These are phyloP conservation scores for Drymodes brunneopygia DNA, from an alignment of 2,113 vertebrate species.

Conservation along the genomic window DNA sequence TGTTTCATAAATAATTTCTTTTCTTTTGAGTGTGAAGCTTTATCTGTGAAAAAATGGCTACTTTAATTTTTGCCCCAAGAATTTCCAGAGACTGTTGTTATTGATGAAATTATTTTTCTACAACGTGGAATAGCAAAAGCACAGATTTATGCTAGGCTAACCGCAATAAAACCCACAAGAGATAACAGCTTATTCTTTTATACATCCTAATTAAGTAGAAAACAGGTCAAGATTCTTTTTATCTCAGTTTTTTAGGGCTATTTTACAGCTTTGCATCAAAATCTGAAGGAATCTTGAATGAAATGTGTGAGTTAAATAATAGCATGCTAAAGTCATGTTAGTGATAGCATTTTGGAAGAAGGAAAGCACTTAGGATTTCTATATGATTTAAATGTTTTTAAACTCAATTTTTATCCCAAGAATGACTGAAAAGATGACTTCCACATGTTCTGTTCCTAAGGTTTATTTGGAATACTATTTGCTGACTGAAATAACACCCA, in stretches of 20 bases:
- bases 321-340: background rate
- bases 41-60: background rate
- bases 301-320: background rate
- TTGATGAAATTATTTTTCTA: background rate
- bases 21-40: background rate
- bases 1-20: background rate
- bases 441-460: background rate
- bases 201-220: background rate
- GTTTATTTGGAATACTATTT: background rate
- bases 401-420: background rate
- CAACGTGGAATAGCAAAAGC: background rate
- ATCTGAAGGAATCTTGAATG: background rate
- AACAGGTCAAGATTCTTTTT: background rate
- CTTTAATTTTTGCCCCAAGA: background rate
- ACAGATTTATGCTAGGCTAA: background rate
- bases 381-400: background rate
- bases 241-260: background rate
- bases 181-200: background rate
- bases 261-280: background rate
- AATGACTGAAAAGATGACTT: background rate
- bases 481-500: background rate
- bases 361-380: background rate
- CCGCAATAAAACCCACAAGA: background rate
- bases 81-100: background rate
- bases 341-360: background rate